These are phyloP conservation scores for Leptodirus hochenwartii DNA, from an alignment of 2,888 invertebrate genomes.

Conservation along the genomic window DNA sequence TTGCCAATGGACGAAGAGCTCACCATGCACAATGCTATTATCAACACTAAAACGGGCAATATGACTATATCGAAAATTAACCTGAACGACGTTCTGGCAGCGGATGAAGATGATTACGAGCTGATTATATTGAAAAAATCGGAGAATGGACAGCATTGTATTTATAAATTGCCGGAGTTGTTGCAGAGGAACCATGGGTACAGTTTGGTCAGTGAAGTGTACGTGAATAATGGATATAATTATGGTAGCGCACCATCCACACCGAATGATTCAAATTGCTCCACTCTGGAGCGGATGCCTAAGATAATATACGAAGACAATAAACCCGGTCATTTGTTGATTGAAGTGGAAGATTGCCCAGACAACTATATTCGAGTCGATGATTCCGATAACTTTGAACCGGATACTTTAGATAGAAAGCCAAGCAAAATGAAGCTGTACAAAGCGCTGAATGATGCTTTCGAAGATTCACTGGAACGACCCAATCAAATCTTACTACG, in stretches of 20 bases:
- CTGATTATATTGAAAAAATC: constrained; percentile 24
- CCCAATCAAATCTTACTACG: constrained; percentile 34
- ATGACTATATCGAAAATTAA: constrained; percentile 29
- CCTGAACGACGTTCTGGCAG: constrained; percentile 13
- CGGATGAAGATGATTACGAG: constrained; percentile 29
- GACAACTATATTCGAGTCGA: constrained; percentile 57
- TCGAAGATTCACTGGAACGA: constrained; percentile 36
- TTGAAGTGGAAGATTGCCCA: constrained; percentile 67
- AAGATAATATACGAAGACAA: constrained; percentile 34
- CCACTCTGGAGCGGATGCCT: constrained; percentile 28
- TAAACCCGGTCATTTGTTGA: constrained; percentile 64
- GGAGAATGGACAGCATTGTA: constrained; percentile 8
- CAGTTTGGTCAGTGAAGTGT: constrained; percentile 52
- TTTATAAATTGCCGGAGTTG: constrained; percentile 30
- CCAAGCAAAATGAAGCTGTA: constrained; percentile 37
- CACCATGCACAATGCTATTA: constrained; percentile 59
- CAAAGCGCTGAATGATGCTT: constrained; percentile 15
- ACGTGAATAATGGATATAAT: constrained; percentile 57
- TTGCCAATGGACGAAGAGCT: constrained; percentile 65
- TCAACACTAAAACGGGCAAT: constrained; percentile 41
- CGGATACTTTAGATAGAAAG: constrained; percentile 70
- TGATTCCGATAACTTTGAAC: constrained; percentile 71
- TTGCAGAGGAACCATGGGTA: constrained; percentile 20
- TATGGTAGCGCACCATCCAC: constrained; percentile 38
- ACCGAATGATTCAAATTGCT: constrained; percentile 35